Evolutionary conservation across 2,888 invertebrate genomes (phyloP).

Genomic region (Agrilus mali): DNA sequence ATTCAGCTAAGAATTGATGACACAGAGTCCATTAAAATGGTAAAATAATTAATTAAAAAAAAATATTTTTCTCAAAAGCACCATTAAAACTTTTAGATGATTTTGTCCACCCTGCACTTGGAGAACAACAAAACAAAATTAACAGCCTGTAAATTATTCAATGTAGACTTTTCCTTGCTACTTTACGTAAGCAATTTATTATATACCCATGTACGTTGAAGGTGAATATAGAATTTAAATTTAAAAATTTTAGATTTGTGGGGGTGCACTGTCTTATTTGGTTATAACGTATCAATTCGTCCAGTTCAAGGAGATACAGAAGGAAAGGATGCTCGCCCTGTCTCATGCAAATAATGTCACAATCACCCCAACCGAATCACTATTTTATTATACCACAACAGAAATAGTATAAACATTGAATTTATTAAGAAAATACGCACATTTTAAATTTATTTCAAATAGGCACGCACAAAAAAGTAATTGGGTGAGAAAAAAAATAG

Average conservation of each 20-base stretch:
- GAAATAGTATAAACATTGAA: no score
- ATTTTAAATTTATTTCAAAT: no score
- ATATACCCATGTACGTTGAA: background rate
- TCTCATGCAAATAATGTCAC: no score
- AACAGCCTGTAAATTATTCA: conserved; percentile 17
- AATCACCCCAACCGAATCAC: no score
- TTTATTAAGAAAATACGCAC: no score
- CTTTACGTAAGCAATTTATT: conserved; percentile 16
- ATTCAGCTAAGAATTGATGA: conserved; percentile 15
- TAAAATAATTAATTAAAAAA: background rate
- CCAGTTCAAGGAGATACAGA: no score
- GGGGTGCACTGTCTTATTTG: conserved; percentile 17
- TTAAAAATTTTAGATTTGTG: conserved; percentile 14
- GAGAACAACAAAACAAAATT: conserved; percentile 18
- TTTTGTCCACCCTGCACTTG: conserved; percentile 11
- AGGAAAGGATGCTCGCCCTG: no score
- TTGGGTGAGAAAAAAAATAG: no score
- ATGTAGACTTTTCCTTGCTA: conserved; percentile 16
- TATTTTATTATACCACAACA: no score
- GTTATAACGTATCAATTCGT: conserved; percentile 19
- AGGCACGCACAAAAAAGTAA: no score
- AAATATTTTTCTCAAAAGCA: background rate
- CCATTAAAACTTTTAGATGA: conserved; percentile 15
- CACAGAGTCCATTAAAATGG: conserved; percentile 14
- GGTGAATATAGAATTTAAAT: background rate